Evolutionary conservation across 2,797 vertebrate species (phyloP).

Genomic region (Enteromius mattozi): DNA sequence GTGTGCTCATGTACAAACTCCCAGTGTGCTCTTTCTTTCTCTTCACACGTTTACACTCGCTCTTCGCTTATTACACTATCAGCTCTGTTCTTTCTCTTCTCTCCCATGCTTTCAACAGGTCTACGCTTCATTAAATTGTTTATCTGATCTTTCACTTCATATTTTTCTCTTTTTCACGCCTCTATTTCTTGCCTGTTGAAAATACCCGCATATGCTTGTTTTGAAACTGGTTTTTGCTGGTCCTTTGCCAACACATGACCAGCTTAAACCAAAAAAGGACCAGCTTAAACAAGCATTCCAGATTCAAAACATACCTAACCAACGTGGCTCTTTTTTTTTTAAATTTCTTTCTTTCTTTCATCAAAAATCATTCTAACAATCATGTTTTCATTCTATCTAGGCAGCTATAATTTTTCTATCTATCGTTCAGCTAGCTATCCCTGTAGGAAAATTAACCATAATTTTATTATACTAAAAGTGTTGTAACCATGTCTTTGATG

Average conservation of each 20-base stretch:
- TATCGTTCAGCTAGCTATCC: neutral
- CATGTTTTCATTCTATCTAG: neutral
- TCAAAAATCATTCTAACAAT: neutral
- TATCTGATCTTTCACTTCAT: conserved; percentile 12
- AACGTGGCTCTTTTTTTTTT: neutral
- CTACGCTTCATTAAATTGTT: neutral
- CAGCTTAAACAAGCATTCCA: too few species aligned
- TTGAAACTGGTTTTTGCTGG: too few species aligned
- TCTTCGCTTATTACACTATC: neutral
- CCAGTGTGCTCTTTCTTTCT: neutral
- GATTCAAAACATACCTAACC: too few species aligned
- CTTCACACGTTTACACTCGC: conserved; percentile 1
- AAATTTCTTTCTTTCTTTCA: too few species aligned
- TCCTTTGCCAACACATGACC: too few species aligned
- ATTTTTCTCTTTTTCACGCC: neutral
- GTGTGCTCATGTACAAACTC: conserved; percentile 8
- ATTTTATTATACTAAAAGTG: neutral
- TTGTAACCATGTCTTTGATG: neutral
- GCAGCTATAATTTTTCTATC: neutral
- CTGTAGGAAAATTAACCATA: neutral
- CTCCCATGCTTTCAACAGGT: conserved; percentile 27
- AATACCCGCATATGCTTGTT: too few species aligned
- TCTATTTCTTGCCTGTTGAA: too few species aligned
- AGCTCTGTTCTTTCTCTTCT: conserved; percentile 40
- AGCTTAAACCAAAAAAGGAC: too few species aligned